Evolutionary conservation across 2,888 invertebrate genomes (phyloP), one percentile per base, ranked within the genome.

Genomic region (Hedya salicella): DNA sequence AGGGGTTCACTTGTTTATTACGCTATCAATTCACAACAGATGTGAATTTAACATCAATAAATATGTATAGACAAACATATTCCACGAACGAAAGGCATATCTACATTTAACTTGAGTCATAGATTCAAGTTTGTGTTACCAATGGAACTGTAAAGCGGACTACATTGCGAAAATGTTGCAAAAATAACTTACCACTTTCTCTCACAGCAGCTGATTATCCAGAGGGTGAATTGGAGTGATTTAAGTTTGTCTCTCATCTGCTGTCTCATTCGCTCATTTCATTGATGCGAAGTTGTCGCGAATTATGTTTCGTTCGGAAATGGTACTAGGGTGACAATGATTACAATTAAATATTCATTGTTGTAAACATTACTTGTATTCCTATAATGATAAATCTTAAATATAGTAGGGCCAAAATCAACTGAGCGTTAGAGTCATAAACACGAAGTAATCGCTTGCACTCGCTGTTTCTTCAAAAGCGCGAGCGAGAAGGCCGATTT

Each of bases 151-250:
- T 16, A 16, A 8, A 25, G 9, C 2, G n/a, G 3, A 11, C 8
- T 11, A n/a, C 3, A 42, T 49, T 21, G 52, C 53, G 40, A 32
- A 71, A 73, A 73, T 72, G 69, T 70, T 71, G 17, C 14, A 65
- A 78, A 77, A 76, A 63, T 69, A 30, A 82, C 82, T 82, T 81
- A 82, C 82, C 79, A 69, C 80, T 67, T 68, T 75, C 69, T 75
- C 66, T 71, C 73, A 73, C 70, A 64, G 66, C 60, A 65, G 25
- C 60, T 60, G 65, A 65, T 65, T 19, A 60, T 40, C 46, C 59
- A 60, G 48, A 56, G 30, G 39, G 16, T 48, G 53, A 52, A 25
- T 52, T 14, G 39, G 14, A 36, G 36, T 66, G 60, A 66, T 61
- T 60, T 60, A 53, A 66, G 60, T 66, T 54, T 39, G 19, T 32